These are phyloP conservation scores for Atethmia centrago DNA, from an alignment of 2,888 invertebrate species.

Conservation along the genomic window DNA sequence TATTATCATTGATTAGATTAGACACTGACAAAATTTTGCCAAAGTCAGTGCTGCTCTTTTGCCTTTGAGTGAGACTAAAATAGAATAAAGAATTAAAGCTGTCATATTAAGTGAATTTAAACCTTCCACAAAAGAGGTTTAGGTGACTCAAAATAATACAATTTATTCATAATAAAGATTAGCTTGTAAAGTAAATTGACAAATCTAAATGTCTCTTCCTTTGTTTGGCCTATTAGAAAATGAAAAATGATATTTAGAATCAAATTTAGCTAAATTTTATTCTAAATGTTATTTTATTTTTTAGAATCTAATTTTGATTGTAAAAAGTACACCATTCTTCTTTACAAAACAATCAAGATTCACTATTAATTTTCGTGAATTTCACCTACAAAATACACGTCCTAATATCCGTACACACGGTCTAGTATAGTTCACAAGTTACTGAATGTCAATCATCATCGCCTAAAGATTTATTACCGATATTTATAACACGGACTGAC, in stretches of 20 bases:
- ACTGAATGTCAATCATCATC: constrained; percentile 44
- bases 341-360: not conserved
- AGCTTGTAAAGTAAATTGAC: not conserved
- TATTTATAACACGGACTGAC: constrained; percentile 50
- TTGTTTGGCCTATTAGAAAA: not conserved
- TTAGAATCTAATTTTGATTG: not conserved
- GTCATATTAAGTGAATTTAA: not conserved
- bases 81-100: not conserved
- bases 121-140: not conserved
- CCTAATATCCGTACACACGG: not conserved
- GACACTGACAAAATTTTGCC: not conserved
- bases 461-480: constrained; percentile 48
- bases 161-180: not conserved
- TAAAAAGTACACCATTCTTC: not conserved
- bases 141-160: not conserved
- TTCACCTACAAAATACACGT: not conserved
- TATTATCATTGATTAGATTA: not conserved
- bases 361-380: not conserved
- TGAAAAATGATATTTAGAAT: not conserved
- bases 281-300: too few relatives aligned
- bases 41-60: not conserved
- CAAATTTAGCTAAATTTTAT: too few relatives aligned
- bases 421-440: constrained; percentile 30
- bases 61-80: too few relatives aligned
- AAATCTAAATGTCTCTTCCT: not conserved